phyloP scores from a whole-genome alignment of 2,797 vertebrate species.

The Capromys pilorides region DNA sequence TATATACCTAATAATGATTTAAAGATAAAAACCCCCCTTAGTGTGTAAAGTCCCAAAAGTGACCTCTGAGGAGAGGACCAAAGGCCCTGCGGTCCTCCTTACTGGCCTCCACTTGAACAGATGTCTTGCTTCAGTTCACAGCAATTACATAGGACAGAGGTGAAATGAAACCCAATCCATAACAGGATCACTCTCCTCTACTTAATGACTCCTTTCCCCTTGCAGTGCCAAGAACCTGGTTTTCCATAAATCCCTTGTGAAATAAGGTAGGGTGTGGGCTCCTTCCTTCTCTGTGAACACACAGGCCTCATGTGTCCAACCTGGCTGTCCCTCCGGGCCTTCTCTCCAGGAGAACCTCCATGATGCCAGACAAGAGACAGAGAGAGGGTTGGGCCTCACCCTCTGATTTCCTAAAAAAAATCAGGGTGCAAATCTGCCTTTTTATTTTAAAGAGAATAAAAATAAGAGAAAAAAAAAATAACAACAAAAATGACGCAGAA shows the following conservation, averaged over 20 bases:
- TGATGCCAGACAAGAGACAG: neutral
- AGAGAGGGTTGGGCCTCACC: neutral
- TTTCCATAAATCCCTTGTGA: neutral
- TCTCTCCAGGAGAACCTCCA: neutral
- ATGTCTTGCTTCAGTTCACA: neutral
- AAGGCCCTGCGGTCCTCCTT: neutral
- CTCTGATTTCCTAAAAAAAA: neutral
- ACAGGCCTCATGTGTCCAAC: neutral
- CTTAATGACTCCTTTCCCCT: neutral
- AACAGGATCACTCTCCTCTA: neutral
- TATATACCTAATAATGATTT: neutral
- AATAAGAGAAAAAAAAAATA: too few species aligned
- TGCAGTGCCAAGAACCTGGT: neutral
- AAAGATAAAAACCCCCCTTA: neutral
- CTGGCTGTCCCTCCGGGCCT: too few species aligned
- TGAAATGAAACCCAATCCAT: neutral
- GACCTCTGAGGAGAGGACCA: neutral
- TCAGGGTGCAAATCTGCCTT: neutral
- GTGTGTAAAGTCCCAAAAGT: neutral
- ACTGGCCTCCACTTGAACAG: neutral
- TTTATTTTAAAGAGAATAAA: too few species aligned
- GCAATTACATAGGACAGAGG: neutral
- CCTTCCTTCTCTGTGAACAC: neutral
- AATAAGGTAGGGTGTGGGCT: neutral
- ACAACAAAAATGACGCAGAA: too few species aligned